Evolutionary conservation across 2,797 vertebrate species (phyloP).

Genomic region (Scarus forsteni): DNA sequence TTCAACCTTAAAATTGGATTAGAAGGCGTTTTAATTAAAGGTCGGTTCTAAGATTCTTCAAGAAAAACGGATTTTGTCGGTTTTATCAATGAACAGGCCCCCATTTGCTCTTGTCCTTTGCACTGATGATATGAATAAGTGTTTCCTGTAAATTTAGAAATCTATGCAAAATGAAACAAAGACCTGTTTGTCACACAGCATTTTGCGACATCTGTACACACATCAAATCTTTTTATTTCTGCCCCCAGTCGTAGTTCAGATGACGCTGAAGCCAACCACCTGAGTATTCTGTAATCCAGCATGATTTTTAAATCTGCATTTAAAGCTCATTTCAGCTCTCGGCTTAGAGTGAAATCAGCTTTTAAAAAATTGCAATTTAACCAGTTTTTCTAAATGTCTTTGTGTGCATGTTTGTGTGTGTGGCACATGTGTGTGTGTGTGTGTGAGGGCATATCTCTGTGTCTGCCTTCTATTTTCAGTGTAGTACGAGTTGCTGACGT

Average conservation of each 20-base stretch:
- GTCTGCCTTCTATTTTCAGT: neutral
- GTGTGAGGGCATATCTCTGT: neutral
- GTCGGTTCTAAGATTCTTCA: constrained; percentile 13
- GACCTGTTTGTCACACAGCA: neutral
- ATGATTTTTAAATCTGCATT: constrained; percentile 67
- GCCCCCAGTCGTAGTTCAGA: constrained; percentile 29
- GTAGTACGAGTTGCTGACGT: neutral
- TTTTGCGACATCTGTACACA: neutral
- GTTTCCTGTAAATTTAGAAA: no score
- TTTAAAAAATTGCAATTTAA: constrained; percentile 58
- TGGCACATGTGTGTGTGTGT: neutral
- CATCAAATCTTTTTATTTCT: constrained; percentile 10
- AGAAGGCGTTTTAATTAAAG: constrained; percentile 37
- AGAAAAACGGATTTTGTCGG: constrained; percentile 33
- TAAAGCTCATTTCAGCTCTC: constrained; percentile 62
- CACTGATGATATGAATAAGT: no score
- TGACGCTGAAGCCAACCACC: constrained; percentile 41
- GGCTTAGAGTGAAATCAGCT: constrained; percentile 72
- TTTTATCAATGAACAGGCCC: constrained; percentile 19
- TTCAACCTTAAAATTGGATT: constrained; percentile 50
- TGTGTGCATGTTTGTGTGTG: constrained; percentile 13
- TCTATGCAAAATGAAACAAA: no score
- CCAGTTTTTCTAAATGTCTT: constrained; percentile 46
- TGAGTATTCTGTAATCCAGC: constrained; percentile 62
- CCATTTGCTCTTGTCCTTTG: neutral